Conservation (phyloP, 2,113 vertebrate genomes). For the Orycteropus afer region DNA sequence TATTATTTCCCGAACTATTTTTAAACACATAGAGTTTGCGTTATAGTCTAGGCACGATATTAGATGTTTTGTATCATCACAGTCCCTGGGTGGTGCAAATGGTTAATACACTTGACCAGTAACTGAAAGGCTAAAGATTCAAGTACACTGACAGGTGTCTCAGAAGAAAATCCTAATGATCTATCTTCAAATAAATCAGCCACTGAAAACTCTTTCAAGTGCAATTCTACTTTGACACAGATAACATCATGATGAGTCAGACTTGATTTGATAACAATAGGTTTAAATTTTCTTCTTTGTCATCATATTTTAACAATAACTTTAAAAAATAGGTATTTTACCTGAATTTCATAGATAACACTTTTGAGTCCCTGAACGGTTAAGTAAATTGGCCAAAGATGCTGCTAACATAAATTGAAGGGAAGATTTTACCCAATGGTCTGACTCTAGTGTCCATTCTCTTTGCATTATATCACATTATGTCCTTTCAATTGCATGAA, state of each 20-base stretch:
- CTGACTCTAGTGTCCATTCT: not conserved
- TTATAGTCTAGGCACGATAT: not conserved
- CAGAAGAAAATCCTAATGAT: too few species aligned
- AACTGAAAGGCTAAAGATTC: too few species aligned
- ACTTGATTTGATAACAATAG: too few species aligned
- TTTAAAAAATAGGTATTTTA: conserved; percentile 34
- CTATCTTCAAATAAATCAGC: too few species aligned
- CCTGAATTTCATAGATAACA: conserved; percentile 17
- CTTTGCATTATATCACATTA: not conserved
- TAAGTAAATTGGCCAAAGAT: not conserved
- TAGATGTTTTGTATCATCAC: not conserved
- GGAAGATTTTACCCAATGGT: not conserved
- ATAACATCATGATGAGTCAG: too few species aligned
- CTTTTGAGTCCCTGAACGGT: not conserved
- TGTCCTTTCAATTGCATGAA: not conserved
- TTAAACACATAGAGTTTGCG: not conserved
- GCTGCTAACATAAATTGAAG: not conserved
- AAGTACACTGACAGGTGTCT: too few species aligned
- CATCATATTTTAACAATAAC: conserved; percentile 15
- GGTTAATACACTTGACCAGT: too few species aligned
- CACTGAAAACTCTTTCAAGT: too few species aligned
- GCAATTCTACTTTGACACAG: too few species aligned
- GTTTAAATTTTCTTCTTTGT: not conserved
- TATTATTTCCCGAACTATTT: not conserved
- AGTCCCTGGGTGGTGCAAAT: too few species aligned